phyloP scores from a whole-genome alignment of 2,888 invertebrate species.

The Torymus texanus region DNA sequence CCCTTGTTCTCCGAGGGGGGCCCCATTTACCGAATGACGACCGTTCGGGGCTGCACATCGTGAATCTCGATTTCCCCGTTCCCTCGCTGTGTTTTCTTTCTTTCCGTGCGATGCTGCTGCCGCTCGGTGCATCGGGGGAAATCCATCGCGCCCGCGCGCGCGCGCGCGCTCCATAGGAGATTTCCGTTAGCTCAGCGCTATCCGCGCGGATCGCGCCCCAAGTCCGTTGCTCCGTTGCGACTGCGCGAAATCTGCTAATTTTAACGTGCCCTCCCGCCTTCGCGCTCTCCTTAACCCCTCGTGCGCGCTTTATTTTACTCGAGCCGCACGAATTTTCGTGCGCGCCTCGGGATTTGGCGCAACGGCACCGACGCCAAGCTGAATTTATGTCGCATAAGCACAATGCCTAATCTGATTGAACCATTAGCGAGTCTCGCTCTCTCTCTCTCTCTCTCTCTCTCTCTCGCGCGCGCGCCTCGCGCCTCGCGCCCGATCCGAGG shows the following conservation, averaged over 20 bases:
- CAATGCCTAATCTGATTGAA: slow-evolving; percentile 42
- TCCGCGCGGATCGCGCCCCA: slow-evolving; percentile 51
- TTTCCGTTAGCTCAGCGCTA: slow-evolving; percentile 63
- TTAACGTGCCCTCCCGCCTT: slow-evolving; percentile 19
- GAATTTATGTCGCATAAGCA: slow-evolving; percentile 36
- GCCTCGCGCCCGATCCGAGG: neutral
- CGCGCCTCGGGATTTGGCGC: slow-evolving; percentile 3
- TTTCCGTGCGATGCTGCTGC: neutral
- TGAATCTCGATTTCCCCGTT: slow-evolving; percentile 44
- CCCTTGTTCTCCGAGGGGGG: slow-evolving; percentile 14
- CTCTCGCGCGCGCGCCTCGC: neutral
- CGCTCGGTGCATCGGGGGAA: slow-evolving; percentile 10
- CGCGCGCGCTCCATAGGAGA: slow-evolving; percentile 56
- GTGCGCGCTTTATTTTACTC: slow-evolving; percentile 30
- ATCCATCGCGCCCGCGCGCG: slow-evolving; percentile 46
- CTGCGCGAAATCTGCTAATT: slow-evolving; percentile 38
- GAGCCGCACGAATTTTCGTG: slow-evolving; percentile 49
- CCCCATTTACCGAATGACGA: slow-evolving; percentile 35
- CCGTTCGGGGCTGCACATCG: slow-evolving; percentile 25
- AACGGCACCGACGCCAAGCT: neutral
- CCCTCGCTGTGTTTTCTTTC: neutral
- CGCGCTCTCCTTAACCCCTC: slow-evolving; percentile 9
- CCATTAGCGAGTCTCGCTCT: slow-evolving; percentile 36
- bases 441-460: neutral
- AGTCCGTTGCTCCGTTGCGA: slow-evolving; percentile 57